These are phyloP conservation scores for Atherinomorus stipes DNA, from an alignment of 2,113 vertebrate species.

Conservation along the genomic window DNA sequence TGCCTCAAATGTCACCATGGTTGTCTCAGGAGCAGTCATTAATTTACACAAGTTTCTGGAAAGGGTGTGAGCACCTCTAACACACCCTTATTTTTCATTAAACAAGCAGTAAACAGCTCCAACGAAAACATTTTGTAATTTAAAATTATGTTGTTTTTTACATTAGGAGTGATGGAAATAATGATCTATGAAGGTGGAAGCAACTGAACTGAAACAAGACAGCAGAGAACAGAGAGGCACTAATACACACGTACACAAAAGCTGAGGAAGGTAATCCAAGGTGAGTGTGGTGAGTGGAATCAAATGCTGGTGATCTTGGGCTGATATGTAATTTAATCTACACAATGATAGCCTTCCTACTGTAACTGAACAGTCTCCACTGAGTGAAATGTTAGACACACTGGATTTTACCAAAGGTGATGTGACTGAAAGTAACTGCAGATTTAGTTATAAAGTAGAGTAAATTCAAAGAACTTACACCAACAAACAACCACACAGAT, in stretches of 20 bases:
- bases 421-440: background rate
- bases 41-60: conserved; percentile 44
- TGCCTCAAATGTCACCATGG: conserved; percentile 58
- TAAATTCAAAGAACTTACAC: background rate
- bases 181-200: background rate
- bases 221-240: conserved; percentile 8
- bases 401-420: conserved; percentile 21
- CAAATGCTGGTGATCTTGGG: conserved; percentile 58
- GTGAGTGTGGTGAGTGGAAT: conserved; percentile 53
- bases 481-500: background rate
- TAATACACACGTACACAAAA: background rate
- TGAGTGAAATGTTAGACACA: conserved; percentile 48
- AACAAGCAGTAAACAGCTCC: conserved; percentile 32
- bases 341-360: conserved; percentile 33
- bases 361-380: conserved; percentile 41
- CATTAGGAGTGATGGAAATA: background rate
- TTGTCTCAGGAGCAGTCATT: conserved; percentile 71
- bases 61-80: conserved; percentile 7
- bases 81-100: conserved; percentile 47
- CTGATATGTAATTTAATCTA: conserved; percentile 70
- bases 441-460: background rate
- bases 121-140: conserved; percentile 20
- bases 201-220: background rate
- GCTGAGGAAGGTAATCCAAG: conserved; percentile 40
- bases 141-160: background rate